These are phyloP conservation scores for Drosophila hydei DNA, from an alignment of 1,140 invertebrate species.

Conservation along the genomic window DNA sequence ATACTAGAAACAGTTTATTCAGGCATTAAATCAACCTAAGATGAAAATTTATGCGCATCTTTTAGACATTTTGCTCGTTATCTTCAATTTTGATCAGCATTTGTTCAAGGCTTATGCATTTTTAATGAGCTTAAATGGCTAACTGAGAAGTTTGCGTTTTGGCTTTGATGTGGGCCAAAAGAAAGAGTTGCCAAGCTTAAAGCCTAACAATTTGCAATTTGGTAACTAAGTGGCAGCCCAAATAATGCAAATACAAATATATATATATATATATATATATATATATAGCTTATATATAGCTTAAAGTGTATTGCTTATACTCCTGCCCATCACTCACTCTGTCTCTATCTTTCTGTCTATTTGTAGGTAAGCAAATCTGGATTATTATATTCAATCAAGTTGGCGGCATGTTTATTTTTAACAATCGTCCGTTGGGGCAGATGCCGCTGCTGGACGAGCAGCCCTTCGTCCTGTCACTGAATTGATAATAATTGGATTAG, in stretches of 20 bases:
- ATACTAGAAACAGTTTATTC: too few species aligned
- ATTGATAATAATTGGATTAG: conserved; percentile 84
- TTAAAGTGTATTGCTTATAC: conserved; percentile 4
- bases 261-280: neutral
- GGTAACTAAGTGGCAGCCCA: conserved; percentile 19
- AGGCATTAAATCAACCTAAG: too few species aligned
- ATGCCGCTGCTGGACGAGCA: neutral
- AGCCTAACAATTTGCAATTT: conserved; percentile 25
- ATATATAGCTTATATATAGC: conserved; percentile 9
- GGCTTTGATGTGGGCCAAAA: conserved; percentile 62
- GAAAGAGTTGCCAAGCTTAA: conserved; percentile 45
- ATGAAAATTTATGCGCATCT: neutral
- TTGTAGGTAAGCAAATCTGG: conserved; percentile 61
- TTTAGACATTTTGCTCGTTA: neutral
- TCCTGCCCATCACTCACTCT: neutral
- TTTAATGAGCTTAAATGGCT: conserved; percentile 69
- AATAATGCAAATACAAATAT: conserved; percentile 22
- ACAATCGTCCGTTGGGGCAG: conserved; percentile 38
- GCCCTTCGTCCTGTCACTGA: conserved; percentile 64
- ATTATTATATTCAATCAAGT: conserved; percentile 37
- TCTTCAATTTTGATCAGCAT: conserved; percentile 14
- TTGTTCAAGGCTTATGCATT: conserved; percentile 53
- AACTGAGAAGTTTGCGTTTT: conserved; percentile 26
- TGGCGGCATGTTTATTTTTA: conserved; percentile 66
- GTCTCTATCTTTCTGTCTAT: conserved; percentile 20